Conservation (phyloP, 2,113 vertebrate genomes). For the Meriones unguiculatus region DNA sequence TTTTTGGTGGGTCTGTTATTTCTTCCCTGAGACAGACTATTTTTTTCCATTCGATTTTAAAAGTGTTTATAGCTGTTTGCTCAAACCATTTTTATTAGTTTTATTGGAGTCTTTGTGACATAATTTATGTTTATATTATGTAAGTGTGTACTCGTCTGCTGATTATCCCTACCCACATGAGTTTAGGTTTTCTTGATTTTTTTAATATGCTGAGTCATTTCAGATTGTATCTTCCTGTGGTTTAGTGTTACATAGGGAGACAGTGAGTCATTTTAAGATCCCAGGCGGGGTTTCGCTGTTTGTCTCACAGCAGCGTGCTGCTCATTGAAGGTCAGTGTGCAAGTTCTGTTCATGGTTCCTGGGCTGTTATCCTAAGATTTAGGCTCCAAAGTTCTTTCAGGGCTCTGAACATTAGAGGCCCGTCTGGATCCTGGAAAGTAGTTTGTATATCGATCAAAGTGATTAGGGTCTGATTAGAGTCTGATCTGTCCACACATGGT, state of each 20-base stretch:
- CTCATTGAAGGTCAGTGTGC: background rate
- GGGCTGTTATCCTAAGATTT: background rate
- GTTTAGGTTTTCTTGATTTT: constrained; percentile 39
- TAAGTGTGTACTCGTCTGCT: background rate
- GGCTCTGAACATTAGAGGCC: background rate
- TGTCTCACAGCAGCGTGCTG: background rate
- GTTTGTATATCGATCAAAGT: too few relatives aligned
- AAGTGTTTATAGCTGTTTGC: background rate
- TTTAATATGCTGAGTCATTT: constrained; percentile 10
- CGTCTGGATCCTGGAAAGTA: background rate
- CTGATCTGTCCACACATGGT: accelerated
- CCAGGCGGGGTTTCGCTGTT: background rate
- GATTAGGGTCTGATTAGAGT: background rate
- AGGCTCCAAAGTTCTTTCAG: background rate
- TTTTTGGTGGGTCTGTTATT: background rate
- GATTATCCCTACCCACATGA: background rate
- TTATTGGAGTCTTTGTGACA: constrained; percentile 18
- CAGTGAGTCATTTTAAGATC: background rate
- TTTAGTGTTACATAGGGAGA: background rate
- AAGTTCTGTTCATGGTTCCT: background rate
- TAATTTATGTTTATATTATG: background rate
- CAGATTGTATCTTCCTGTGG: background rate
- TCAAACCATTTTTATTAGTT: background rate
- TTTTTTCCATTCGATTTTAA: constrained; percentile 23
- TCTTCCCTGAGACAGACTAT: background rate